Conservation (phyloP, 2,113 vertebrate genomes). For the Campylorhamphus procurvoides region DNA sequence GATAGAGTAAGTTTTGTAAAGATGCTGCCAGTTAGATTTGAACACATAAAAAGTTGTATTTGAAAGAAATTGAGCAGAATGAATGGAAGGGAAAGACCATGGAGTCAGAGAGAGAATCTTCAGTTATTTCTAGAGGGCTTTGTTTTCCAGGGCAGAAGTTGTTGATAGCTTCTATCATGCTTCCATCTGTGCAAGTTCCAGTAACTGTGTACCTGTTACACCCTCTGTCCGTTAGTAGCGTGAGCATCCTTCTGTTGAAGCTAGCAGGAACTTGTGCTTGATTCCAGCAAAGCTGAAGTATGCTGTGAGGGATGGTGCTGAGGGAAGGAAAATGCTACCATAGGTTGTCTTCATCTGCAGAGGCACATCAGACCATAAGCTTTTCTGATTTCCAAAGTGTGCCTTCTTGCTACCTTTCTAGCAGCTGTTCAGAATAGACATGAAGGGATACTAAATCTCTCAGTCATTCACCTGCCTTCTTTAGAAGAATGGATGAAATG, state of each 20-base stretch:
- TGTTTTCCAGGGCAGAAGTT: neutral
- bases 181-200: neutral
- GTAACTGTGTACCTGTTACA: neutral
- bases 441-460: neutral
- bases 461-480: neutral
- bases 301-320: neutral
- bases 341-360: neutral
- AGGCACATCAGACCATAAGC: accelerated
- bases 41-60: neutral
- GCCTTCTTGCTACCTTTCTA: neutral
- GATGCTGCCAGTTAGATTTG: neutral
- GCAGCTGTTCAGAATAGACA: neutral
- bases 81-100: neutral
- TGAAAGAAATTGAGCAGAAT: neutral
- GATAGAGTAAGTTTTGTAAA: neutral
- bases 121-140: neutral
- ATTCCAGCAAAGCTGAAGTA: neutral
- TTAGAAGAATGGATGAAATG: neutral
- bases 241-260: neutral
- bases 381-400: neutral
- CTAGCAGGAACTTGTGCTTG: neutral
- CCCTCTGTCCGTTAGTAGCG: neutral
- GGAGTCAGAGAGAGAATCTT: neutral
- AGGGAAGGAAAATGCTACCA: neutral
- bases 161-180: neutral